Base-by-base conservation (phyloP, 2,113 vertebrate genomes). In the Zapornia atra region DNA sequence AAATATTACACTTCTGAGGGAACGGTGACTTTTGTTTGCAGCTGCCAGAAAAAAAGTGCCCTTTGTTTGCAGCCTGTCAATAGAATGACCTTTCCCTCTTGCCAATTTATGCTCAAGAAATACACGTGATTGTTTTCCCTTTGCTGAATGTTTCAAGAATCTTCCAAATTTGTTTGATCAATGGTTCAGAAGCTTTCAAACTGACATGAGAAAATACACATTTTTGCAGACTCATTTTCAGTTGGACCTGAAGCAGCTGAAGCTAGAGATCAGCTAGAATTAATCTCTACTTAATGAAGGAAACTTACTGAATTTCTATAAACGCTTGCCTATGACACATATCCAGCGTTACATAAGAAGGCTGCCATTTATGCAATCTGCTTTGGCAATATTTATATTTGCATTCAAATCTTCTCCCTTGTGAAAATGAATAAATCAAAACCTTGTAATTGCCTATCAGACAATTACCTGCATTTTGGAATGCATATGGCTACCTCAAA, bases 381-480 rank as follows among this genome's bases (percentile, higher is more conserved):
- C 92, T 97, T 94, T 92, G 66, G 31, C 88, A 95, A 87, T 94
- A 86, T 96, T 96, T 97, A 40, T 96, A 77, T 96, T 96, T 97
- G 75, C 91, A 92, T 84, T 94, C 61, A 90, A 91, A 96, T 84
- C 28, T 89, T 89, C 46, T 92, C 63, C n/a, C 73, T 73, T 63
- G 46, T 90, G 78, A 91, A 93, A 94, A 92, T 59, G 72, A 90
- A 79, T 57, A 85, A 82, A 96, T 92, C 65, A 70, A 96, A 89
- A 61, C 36, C 21, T 70, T 86, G 21, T 86, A 96, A 92, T 90
- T 94, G 57, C 72, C 69, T 66, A 50, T 84, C 65, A 82, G 86
- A 76, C 33, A 86, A 86, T 70, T 78, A 79, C 78, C 40, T 92
- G 82, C 34, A 22, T 82, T 92, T 89, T 85, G 51, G 70, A 92